Conservation (phyloP, 2,888 invertebrate species). For the Julus scanicus region DNA sequence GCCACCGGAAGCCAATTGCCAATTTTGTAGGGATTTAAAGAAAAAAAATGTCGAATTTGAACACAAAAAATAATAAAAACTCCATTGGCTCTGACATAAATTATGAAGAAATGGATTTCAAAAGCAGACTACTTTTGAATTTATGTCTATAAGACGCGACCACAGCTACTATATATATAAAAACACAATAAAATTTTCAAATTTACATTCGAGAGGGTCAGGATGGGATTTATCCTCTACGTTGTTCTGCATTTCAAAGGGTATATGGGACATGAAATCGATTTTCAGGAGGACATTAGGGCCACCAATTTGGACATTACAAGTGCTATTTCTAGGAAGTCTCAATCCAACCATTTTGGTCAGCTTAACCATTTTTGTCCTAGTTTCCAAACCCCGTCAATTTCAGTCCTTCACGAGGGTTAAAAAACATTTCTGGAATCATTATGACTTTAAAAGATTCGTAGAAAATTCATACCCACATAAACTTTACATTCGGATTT, state of each 20-base stretch:
- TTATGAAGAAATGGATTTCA: neutral
- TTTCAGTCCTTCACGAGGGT: too few species aligned
- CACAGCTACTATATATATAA: neutral
- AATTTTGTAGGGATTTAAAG: conserved; percentile 13
- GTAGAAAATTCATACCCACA: too few species aligned
- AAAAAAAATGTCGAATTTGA: neutral
- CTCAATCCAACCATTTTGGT: neutral
- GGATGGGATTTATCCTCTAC: neutral
- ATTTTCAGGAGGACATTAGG: neutral
- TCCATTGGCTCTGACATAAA: conserved; percentile 19
- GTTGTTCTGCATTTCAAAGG: neutral
- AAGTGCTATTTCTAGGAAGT: neutral
- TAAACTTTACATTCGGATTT: too few species aligned
- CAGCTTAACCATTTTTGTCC: too few species aligned
- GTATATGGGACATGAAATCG: neutral
- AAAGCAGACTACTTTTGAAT: conserved; percentile 17
- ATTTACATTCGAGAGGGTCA: neutral
- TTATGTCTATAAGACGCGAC: neutral
- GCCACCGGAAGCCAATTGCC: conserved; percentile 17
- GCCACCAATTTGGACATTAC: neutral
- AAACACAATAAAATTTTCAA: neutral
- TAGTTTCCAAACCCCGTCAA: too few species aligned
- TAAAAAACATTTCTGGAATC: too few species aligned
- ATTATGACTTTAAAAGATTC: too few species aligned
- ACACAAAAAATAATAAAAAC: conserved; percentile 35